These are phyloP conservation scores for Scaeva pyrastri DNA, from an alignment of 2,888 invertebrate species.

Conservation along the genomic window DNA sequence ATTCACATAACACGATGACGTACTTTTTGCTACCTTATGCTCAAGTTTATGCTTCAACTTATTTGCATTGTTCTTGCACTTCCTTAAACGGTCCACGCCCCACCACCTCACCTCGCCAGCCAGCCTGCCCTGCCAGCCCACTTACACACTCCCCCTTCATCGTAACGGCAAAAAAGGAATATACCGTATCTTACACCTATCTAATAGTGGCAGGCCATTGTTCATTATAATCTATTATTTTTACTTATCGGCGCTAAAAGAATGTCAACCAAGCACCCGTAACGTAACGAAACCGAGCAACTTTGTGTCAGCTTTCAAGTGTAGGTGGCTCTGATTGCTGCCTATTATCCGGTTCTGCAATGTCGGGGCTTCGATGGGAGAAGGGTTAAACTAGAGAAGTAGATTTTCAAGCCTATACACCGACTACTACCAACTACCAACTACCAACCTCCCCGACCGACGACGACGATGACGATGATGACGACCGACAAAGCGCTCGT, in stretches of 20 bases:
- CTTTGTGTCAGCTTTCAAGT: conserved; percentile 61
- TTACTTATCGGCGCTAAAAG: conserved; percentile 70
- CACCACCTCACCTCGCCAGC: too few relatives aligned
- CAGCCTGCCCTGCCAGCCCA: neutral
- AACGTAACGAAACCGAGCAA: conserved; percentile 17
- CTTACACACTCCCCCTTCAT: neutral
- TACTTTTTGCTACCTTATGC: conserved; percentile 52
- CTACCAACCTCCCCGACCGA: neutral
- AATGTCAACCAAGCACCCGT: conserved; percentile 57
- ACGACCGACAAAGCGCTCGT: conserved; percentile 35
- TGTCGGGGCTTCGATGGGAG: neutral
- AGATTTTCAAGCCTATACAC: conserved; percentile 37
- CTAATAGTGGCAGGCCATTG: conserved; percentile 53
- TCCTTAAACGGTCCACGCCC: conserved; percentile 39
- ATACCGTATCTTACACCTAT: conserved; percentile 1
- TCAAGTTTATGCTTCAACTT: conserved; percentile 39
- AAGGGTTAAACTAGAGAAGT: conserved; percentile 9
- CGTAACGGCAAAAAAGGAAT: conserved; percentile 31
- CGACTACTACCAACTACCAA: too few relatives aligned
- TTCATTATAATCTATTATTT: conserved; percentile 71
- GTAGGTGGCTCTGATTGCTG: conserved; percentile 49
- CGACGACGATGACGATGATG: too few relatives aligned
- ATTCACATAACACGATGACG: conserved; percentile 69
- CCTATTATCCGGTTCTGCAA: conserved; percentile 34
- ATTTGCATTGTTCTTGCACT: conserved; percentile 59